A percentile compares a stretch with the other conserved stretches of the same genome.
These are phyloP conservation scores for Ptychodera flava DNA, from an alignment of 35 echinoderm and acorn worm genomes.

Conservation along the genomic window DNA sequence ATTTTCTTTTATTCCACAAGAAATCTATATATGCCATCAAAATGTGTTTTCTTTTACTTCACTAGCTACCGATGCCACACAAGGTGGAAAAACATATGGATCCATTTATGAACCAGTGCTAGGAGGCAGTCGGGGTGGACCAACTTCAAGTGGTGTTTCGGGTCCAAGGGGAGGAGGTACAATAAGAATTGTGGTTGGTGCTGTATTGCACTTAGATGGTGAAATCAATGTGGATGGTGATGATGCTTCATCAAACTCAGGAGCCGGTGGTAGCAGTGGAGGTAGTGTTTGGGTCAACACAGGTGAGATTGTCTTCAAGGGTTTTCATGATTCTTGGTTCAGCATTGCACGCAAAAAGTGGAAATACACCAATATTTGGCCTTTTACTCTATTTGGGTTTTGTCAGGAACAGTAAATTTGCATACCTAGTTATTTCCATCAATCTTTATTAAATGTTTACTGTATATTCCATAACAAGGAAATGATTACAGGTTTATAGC, in stretches of 20 bases:
- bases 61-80: constrained; percentile 18
- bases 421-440: no score
- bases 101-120: constrained; percentile 52
- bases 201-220: constrained; percentile 75
- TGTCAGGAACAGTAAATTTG: no score
- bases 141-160: constrained; percentile 7
- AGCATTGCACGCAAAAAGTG: not conserved
- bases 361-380: no score
- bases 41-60: not conserved
- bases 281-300: constrained; percentile 77
- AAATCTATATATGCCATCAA: no score
- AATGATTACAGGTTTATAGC: no score
- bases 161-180: constrained; percentile 73
- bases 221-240: constrained; percentile 47
- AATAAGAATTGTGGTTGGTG: constrained; percentile 55
- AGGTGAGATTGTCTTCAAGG: no score
- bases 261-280: constrained; percentile 68
- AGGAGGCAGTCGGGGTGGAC: constrained; percentile 45
- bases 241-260: not conserved
- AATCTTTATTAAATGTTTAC: no score
- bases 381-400: no score
- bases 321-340: no score
- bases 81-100: constrained; percentile 42
- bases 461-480: no score
- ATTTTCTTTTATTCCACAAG: no score